Conservation (phyloP, 2,113 vertebrate species). For the Corythornis madagascariensis region DNA sequence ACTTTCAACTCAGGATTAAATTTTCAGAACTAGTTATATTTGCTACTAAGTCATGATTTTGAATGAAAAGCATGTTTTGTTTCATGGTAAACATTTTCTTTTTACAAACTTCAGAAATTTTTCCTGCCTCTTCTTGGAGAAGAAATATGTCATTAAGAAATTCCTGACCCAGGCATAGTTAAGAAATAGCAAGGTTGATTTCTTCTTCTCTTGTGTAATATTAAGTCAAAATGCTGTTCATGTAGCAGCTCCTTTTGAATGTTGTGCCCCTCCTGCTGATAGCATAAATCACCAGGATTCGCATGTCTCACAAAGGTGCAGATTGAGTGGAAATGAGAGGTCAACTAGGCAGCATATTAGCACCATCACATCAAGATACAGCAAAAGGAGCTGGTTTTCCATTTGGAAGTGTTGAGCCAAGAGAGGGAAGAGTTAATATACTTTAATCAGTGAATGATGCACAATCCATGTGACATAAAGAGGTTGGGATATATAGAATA, state of each 20-base stretch:
- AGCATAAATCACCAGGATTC: background rate
- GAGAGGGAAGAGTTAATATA: background rate
- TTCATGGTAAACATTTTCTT: background rate
- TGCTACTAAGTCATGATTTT: background rate
- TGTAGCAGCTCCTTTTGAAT: background rate
- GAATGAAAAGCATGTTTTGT: background rate
- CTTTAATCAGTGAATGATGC: background rate
- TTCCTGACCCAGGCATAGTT: background rate
- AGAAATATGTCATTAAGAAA: background rate
- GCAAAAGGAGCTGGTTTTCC: background rate
- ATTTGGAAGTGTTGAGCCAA: background rate
- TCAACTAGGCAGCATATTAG: background rate
- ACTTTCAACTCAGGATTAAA: background rate
- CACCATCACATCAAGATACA: background rate
- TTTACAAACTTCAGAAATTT: background rate
- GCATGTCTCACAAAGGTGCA: background rate
- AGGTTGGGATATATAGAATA: background rate
- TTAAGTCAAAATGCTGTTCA: background rate
- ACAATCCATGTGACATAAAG: background rate
- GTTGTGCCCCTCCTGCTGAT: background rate
- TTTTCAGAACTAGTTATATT: background rate
- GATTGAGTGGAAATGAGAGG: background rate
- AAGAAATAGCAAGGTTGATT: background rate
- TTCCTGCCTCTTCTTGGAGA: background rate
- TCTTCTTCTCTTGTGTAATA: background rate